Evolutionary conservation across 2,888 invertebrate genomes (phyloP), one percentile per base, ranked within the genome.

Genomic region (Ochropleura leucogaster): DNA sequence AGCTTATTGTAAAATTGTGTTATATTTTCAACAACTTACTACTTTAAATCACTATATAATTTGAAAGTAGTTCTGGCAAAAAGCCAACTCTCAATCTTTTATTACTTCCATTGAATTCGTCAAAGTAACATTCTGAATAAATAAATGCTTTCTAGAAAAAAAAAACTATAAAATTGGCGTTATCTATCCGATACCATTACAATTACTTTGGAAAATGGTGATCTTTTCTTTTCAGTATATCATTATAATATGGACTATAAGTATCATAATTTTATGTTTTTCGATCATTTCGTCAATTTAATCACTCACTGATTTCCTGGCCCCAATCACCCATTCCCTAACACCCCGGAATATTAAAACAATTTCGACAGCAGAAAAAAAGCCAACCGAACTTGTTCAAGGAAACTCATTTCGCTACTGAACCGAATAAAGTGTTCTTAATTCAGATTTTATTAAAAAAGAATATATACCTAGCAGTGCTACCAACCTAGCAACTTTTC

Each of bases 381-480:
- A 77, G 72, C 80, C 83, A 71, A 82, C 82, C 70, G 72, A 85
- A 82, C 76, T 87, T 87, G 76, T 77, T 68, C 70, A 72, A 65
- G 84, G 79, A 88, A 89, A 86, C 85, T 88, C 88, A 90, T 90
- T 89, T 85, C 85, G 83, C 53, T 80, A 82, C 79, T 77, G 79
- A 86, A 78, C 75, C 83, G 77, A 86, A 86, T 87, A 73, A 80
- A 85, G 84, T 84, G 85, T 81, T 83, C 84, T 84, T 88, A 82
- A 88, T 88, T 89, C 85, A 57, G 76, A 84, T 87, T 89, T 89
- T 89, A 89, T 88, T 86, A 87, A 89, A 85, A 76, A 69, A 72
- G n/a, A n/a, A n/a, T n/a, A 30, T 30, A 66, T 78, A 72, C 67
- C 59, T 70, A 63, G 67, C 68, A 55, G 53, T 49, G 57, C 46